Evolutionary conservation across 2,113 vertebrate genomes (phyloP), one percentile per base, ranked within the genome.

Genomic region (Rana temporaria): DNA sequence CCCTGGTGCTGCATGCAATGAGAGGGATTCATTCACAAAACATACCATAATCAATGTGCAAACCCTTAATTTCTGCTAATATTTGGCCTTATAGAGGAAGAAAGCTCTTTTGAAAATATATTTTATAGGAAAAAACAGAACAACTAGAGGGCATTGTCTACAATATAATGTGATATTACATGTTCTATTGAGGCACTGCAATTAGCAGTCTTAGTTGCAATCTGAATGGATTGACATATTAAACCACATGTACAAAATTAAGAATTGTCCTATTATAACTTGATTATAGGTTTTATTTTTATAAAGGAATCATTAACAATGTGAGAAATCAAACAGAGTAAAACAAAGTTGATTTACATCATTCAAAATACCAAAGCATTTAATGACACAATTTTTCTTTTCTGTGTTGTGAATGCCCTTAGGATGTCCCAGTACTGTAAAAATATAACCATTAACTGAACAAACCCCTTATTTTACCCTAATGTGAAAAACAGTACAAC

Each of bases 161-260:
- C 22, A n/a, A 60, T 64, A 24, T 8, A 16, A 5, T 5, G 19
- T 63, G 9, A 63, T 42, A 70, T 24, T 69, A 6, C 52, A 30
- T 11, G 8, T 18, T 63, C 16, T 22, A 53, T 26, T 52, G 48
- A 53, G 57, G 6, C 57, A 81, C 55, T 53, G n/a, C 24, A 53
- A 34, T 81, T 71, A 38, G n/a, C 66, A 69, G n/a, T 24, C 57
- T 71, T 72, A 48, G 71, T 76, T 66, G 16, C 68, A 72, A 38
- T 53, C 57, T 32, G 38, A 12, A 60, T 19, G 56, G 67, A 52
- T 38, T 57, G 34, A 63, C 20, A 62, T 38, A 62, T 63, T 70
- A 63, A 11, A 71, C 71, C 71, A 26, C n/a, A 42, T 26, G 20
- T 22, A 71, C 65, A 80, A 68, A 60, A 80, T 38, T 70, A 62